These are phyloP conservation scores for Drosophila sproati DNA, from an alignment of 1,140 invertebrate genomes.

Conservation along the genomic window DNA sequence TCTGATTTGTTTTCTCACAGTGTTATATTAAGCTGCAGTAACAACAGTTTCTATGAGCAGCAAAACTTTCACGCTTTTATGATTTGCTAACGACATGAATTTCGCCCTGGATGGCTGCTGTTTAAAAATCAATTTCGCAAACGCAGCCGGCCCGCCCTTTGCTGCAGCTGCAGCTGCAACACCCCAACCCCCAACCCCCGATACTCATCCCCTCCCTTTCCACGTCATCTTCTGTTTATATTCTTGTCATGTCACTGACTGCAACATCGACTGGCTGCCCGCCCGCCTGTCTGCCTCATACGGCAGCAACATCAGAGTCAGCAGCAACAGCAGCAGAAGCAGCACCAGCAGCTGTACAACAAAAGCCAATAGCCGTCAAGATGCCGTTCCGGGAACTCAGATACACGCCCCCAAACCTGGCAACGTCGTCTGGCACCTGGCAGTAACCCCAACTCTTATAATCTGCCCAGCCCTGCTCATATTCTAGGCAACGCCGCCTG, in stretches of 20 bases:
- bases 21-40: conserved; percentile 41
- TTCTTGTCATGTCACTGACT: conserved; percentile 67
- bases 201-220: not conserved
- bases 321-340: not conserved
- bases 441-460: not conserved
- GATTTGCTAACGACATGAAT: conserved; percentile 78
- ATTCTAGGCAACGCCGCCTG: conserved; percentile 41
- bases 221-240: conserved; percentile 57
- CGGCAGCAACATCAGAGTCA: conserved; percentile 1
- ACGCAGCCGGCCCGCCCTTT: conserved; percentile 54
- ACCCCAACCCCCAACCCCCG: not conserved
- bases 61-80: conserved; percentile 68
- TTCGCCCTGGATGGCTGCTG: conserved; percentile 48
- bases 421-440: not conserved
- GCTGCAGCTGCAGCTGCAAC: conserved; percentile 21
- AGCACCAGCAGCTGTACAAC: conserved; percentile 44
- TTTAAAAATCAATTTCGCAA: conserved; percentile 79
- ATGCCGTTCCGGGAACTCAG: conserved; percentile 47
- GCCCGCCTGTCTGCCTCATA: conserved; percentile 33
- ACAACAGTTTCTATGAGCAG: conserved; percentile 7
- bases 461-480: not conserved
- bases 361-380: conserved; percentile 79
- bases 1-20: not conserved
- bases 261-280: conserved; percentile 13
- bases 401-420: conserved; percentile 9